A percentile compares a stretch with the other conserved stretches of the same genome.
Evolutionary conservation across 2,888 invertebrate species (phyloP).

Genomic region (Aporophyla lueneburgensis): DNA sequence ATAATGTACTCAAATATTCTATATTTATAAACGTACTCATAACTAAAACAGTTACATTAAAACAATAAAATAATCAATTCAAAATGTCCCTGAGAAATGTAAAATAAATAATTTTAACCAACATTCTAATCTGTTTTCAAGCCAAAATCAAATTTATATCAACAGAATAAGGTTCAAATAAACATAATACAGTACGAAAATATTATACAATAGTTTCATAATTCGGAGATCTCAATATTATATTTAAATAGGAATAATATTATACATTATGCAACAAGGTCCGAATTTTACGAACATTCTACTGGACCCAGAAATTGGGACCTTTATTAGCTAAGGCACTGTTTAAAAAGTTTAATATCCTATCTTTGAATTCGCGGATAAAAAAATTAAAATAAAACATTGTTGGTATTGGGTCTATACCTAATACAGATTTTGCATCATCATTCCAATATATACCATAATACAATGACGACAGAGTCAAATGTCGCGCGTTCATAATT

Average conservation of each 20-base stretch:
- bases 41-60: slow-evolving; percentile 59
- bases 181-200: slow-evolving; percentile 31
- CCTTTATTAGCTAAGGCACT: slow-evolving; percentile 38
- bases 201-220: slow-evolving; percentile 56
- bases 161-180: slow-evolving; percentile 33
- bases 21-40: slow-evolving; percentile 59
- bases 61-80: slow-evolving; percentile 52
- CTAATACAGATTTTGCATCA: neutral
- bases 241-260: slow-evolving; percentile 60
- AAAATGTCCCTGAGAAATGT: slow-evolving; percentile 33
- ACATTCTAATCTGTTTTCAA: slow-evolving; percentile 23
- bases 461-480: neutral
- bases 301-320: slow-evolving; percentile 1
- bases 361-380: neutral
- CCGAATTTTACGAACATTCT: slow-evolving; percentile 9
- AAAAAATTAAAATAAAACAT: neutral
- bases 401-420: neutral
- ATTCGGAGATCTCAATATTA: slow-evolving; percentile 44
- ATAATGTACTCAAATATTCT: slow-evolving; percentile 55
- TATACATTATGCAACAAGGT: slow-evolving; percentile 57
- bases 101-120: slow-evolving; percentile 55
- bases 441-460: slow-evolving; percentile 16
- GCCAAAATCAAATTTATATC: slow-evolving; percentile 39
- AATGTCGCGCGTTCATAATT: too few species aligned
- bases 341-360: slow-evolving; percentile 1